Conservation (phyloP, 2,113 vertebrate genomes). For the Albula goreensis region DNA sequence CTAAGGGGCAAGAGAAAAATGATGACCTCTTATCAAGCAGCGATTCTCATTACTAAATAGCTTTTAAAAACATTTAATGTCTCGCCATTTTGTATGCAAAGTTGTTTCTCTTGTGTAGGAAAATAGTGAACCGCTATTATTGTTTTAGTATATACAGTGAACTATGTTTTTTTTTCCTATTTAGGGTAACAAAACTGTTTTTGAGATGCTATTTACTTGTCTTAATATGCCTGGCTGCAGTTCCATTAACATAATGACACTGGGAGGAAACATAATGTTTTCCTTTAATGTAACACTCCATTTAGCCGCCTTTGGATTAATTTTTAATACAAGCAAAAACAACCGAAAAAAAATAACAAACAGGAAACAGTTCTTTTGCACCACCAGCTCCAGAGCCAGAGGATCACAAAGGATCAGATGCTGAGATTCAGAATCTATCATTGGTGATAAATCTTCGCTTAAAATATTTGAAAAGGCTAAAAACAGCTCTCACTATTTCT, state of each 20-base stretch:
- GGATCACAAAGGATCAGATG: too few species aligned
- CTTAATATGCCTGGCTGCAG: not conserved
- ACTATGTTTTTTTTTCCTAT: not conserved
- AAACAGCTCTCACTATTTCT: too few species aligned
- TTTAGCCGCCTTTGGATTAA: not conserved
- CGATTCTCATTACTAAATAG: conserved; percentile 2
- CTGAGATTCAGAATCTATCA: too few species aligned
- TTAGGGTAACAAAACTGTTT: not conserved
- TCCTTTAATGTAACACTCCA: not conserved
- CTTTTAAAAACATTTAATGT: not conserved
- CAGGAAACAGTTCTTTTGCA: too few species aligned
- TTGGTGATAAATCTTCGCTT: too few species aligned
- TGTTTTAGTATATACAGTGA: not conserved
- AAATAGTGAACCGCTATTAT: not conserved
- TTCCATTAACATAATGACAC: not conserved
- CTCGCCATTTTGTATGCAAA: not conserved
- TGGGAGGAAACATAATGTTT: not conserved
- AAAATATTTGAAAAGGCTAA: too few species aligned
- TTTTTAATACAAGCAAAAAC: not conserved
- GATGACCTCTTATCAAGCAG: not conserved
- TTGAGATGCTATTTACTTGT: not conserved
- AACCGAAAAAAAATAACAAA: too few species aligned
- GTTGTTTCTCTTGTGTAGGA: not conserved
- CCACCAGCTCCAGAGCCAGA: too few species aligned
- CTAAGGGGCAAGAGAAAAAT: conserved; percentile 6